Conservation (phyloP, 2,888 invertebrate species). For the Ochropleura plecta region DNA sequence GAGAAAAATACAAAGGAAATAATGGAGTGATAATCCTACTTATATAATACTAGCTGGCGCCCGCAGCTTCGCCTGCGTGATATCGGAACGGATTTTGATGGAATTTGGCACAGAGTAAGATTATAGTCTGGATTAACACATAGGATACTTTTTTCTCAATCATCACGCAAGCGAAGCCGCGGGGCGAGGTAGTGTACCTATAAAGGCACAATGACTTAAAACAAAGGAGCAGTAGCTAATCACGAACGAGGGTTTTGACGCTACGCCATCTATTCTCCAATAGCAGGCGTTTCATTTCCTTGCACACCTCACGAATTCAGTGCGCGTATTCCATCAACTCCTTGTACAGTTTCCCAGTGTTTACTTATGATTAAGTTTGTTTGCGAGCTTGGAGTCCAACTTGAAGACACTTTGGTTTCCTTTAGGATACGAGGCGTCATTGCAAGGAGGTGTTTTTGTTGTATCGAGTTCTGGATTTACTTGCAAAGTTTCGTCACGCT, state of each 20-base stretch:
- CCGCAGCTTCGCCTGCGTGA: no score
- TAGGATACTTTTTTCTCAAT: no score
- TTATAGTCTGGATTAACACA: no score
- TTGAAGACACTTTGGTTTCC: slow-evolving; percentile 39
- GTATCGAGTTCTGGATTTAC: slow-evolving; percentile 11
- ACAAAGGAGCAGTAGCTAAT: neutral
- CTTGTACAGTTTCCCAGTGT: slow-evolving; percentile 19
- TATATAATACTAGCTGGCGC: no score
- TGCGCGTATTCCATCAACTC: slow-evolving; percentile 19
- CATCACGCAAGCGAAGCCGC: no score
- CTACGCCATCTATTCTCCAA: neutral
- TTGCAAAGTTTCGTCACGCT: slow-evolving; percentile 11
- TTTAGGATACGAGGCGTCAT: slow-evolving; percentile 18
- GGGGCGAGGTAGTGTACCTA: no score
- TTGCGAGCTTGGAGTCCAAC: slow-evolving; percentile 25
- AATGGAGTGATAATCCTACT: neutral
- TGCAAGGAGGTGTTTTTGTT: slow-evolving; percentile 34
- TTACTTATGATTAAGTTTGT: slow-evolving; percentile 56
- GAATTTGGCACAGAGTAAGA: no score
- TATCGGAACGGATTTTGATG: no score
- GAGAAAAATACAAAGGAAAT: no score
- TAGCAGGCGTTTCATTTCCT: neutral
- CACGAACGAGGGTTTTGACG: neutral
- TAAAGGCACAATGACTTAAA: neutral
- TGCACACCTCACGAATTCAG: slow-evolving; percentile 17